Base-by-base conservation (phyloP, 2,797 vertebrate genomes). In the Tiaroga cobitis region DNA sequence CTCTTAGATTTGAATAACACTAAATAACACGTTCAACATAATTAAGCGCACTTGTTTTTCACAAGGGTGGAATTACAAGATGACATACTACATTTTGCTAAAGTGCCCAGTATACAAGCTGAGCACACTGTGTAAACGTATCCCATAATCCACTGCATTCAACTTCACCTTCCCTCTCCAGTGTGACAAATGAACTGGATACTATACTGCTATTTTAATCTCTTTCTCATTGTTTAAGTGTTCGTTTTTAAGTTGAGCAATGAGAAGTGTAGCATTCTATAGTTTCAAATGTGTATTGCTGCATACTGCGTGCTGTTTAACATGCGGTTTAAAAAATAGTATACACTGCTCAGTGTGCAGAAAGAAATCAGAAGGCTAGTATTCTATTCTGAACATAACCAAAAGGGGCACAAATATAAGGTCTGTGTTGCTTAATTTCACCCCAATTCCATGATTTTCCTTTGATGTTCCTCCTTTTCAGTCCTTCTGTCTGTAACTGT, bases 401-500 rank as follows among this genome's bases (percentile, higher is more conserved):
- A 51, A 6, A 75, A 51, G 34, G 16, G 72, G 1, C 37, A 34
- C 26, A 24, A 63, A 61, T 79, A 61, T 49, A 49, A 29, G 16
- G 63, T 24, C 43, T 8, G 46, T 16, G 29, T 18, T 51, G 41
- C 24, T 61, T 10, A 2, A 68, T 74, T 65, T 83, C 24, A 81
- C 15, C 34, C 49, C 37, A 29, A 43, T 82, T 56, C 37, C 72
- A 76, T 59, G 82, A 32, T 83, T 76, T 32, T 51, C 43, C 43
- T 83, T 49, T 39, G 43, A 78, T 78, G 32, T 51, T 83, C n/a
- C 7, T 70, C 13, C 21, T 69, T 46, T 37, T 74, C 11, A 61
- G 24, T 74, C 54, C 24, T 5, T 41, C 18, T n/a, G 16, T 67
- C 54, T 34, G 21, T 65, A 32, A 54, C 16, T 21, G 41, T 85